These are phyloP conservation scores for Seriola rivoliana DNA, from an alignment of 2,113 vertebrate genomes.

Conservation along the genomic window DNA sequence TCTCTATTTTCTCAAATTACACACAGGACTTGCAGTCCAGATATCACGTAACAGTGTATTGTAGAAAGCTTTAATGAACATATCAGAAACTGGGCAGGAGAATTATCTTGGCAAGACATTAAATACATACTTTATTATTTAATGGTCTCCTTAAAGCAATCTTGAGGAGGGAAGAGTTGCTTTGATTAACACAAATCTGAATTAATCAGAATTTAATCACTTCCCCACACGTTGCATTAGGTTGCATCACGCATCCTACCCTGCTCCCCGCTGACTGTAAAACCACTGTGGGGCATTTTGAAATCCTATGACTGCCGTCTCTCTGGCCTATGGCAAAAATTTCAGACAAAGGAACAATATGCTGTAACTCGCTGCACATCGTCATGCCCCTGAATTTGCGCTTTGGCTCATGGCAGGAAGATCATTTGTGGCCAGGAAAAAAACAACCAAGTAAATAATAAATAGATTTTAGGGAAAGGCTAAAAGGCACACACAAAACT, in stretches of 20 bases:
- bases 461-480: background rate
- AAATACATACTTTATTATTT: constrained; percentile 70
- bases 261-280: constrained; percentile 48
- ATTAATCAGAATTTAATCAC: constrained; percentile 80
- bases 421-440: constrained; percentile 15
- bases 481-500: background rate
- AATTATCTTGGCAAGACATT: constrained; percentile 56
- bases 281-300: constrained; percentile 43
- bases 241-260: constrained; percentile 67
- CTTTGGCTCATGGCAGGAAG: constrained; percentile 16
- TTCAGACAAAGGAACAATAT: constrained; percentile 53
- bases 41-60: background rate
- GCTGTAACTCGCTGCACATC: constrained; percentile 47
- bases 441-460: background rate
- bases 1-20: background rate
- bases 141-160: constrained; percentile 68
- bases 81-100: constrained; percentile 30
- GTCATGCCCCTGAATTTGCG: constrained; percentile 39
- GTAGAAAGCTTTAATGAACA: constrained; percentile 45
- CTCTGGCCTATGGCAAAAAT: constrained; percentile 54
- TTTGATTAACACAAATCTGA: constrained; percentile 78
- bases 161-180: constrained; percentile 56
- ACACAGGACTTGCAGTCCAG: background rate
- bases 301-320: constrained; percentile 52
- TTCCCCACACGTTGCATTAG: constrained; percentile 47